Conservation (phyloP, 2,113 vertebrate species). For the Nothoprocta pentlandii region DNA sequence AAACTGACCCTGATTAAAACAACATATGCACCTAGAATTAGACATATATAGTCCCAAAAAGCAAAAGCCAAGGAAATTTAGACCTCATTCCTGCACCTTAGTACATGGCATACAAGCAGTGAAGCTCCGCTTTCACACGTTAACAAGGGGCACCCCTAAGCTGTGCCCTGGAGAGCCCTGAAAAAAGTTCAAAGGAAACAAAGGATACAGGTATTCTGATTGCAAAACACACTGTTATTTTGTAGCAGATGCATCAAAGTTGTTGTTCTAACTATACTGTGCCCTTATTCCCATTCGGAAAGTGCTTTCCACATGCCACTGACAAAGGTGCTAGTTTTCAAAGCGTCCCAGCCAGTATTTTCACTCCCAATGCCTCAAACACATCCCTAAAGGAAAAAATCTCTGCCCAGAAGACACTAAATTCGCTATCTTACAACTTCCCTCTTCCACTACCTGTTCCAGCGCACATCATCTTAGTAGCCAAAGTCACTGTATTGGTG, state of each 20-base stretch:
- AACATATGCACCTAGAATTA: neutral
- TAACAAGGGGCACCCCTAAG: neutral
- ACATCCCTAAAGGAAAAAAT: neutral
- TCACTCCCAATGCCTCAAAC: neutral
- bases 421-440: neutral
- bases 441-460: neutral
- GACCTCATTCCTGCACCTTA: neutral
- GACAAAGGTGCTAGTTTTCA: neutral
- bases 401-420: neutral
- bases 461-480: neutral
- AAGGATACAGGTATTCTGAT: neutral
- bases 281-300: neutral
- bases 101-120: neutral
- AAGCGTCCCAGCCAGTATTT: neutral
- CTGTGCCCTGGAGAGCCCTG: neutral
- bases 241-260: neutral
- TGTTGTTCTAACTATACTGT: neutral
- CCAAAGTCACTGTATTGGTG: neutral
- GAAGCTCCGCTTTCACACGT: neutral
- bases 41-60: neutral
- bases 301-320: neutral
- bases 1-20: neutral
- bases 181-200: neutral
- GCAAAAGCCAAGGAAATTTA: neutral
- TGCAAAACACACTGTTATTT: neutral